Evolutionary conservation across 2,113 vertebrate genomes (phyloP).

Genomic region (Asarcornis scutulata): DNA sequence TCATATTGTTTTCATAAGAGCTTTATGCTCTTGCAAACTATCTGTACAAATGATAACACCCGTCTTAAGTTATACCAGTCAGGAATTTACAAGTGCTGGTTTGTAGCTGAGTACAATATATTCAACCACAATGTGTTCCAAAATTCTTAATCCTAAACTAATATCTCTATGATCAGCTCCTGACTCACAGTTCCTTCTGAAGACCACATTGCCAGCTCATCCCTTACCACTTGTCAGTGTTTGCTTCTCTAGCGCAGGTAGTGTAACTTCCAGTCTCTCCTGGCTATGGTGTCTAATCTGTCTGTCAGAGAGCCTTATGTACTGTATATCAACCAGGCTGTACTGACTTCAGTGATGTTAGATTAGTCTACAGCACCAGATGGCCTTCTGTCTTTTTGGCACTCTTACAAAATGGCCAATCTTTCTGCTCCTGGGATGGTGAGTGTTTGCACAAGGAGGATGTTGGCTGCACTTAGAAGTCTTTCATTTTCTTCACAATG

Average conservation of each 20-base stretch:
- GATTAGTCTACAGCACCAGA: constrained; percentile 65
- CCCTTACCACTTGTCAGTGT: not conserved
- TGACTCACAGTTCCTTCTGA: not conserved
- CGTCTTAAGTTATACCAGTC: not conserved
- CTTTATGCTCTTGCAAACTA: not conserved
- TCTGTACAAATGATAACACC: not conserved
- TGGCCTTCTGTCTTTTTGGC: constrained; percentile 65
- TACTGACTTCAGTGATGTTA: constrained; percentile 54
- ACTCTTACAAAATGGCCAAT: constrained; percentile 50
- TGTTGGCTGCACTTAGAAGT: not conserved
- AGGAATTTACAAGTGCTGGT: not conserved
- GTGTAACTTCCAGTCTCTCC: not conserved
- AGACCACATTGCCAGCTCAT: not conserved
- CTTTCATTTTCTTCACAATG: not conserved
- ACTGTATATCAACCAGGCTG: constrained; percentile 22
- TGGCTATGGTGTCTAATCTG: not conserved
- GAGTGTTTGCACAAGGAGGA: constrained; percentile 11
- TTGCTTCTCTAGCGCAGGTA: not conserved
- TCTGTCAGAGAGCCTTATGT: not conserved
- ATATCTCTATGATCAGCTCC: not conserved
- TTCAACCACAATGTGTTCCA: not conserved
- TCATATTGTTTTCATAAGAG: not conserved
- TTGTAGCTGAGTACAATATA: not conserved
- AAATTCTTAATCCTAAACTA: not conserved
- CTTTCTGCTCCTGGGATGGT: constrained; percentile 32